Percentiles rank a stretch among this genome's conserved stretches.
Conservation (phyloP, 2,797 vertebrate species). For the Pseudopleuronectes americanus region DNA sequence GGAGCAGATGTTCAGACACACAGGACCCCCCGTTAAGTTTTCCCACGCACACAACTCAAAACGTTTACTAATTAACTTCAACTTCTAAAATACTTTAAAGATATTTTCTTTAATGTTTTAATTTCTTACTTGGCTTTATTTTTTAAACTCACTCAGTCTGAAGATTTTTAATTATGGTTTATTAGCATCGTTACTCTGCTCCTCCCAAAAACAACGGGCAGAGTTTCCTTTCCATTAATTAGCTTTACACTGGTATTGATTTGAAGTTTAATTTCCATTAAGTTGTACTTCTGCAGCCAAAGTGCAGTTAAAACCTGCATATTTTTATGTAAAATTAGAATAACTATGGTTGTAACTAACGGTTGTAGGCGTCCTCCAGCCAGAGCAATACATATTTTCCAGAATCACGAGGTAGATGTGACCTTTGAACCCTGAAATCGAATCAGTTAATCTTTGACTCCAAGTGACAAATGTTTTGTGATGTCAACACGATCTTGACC, state of each 20-base stretch:
- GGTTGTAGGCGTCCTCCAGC: too few species aligned
- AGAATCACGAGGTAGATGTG: too few species aligned
- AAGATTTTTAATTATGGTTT: constrained; percentile 26
- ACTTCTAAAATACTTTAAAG: constrained; percentile 20
- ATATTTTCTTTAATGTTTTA: constrained; percentile 24
- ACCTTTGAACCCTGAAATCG: too few species aligned
- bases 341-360: too few species aligned
- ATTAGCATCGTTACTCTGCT: constrained; percentile 16
- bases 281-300: background rate
- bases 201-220: constrained; percentile 17
- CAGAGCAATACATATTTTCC: too few species aligned
- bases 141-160: constrained; percentile 27
- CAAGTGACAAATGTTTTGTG: too few species aligned
- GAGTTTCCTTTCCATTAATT: constrained; percentile 26
- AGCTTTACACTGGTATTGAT: constrained; percentile 3
- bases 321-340: too few species aligned
- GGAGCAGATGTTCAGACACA: constrained; percentile 37
- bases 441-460: too few species aligned
- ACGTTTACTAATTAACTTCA: constrained; percentile 51
- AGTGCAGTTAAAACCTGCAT: background rate
- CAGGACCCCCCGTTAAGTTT: constrained; percentile 9
- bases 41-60: constrained; percentile 35
- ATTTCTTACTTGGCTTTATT: constrained; percentile 12
- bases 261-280: constrained; percentile 3
- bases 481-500: too few species aligned